phyloP scores from a whole-genome alignment of 2,797 vertebrate species.

The Geotria australis region DNA sequence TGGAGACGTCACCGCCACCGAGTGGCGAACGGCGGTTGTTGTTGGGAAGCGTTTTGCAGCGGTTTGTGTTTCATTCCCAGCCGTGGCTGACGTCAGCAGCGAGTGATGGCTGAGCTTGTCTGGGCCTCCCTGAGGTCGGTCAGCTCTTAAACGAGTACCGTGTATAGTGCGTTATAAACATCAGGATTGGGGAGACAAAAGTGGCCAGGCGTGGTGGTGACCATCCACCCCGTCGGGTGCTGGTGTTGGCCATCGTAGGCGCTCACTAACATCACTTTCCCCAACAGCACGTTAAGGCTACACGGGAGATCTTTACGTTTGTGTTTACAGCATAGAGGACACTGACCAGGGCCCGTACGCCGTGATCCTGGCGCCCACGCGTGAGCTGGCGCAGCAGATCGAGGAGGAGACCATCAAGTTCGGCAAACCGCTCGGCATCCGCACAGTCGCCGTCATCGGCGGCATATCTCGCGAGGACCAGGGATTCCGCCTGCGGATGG shows the following conservation, averaged over 20 bases:
- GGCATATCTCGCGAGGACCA: constrained; percentile 94
- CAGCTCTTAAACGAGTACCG: too few species aligned
- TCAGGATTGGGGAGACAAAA: too few species aligned
- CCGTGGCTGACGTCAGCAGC: constrained; percentile 1
- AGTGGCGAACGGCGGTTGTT: not conserved
- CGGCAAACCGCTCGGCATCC: constrained; percentile 75
- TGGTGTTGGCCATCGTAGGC: too few species aligned
- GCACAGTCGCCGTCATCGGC: constrained; percentile 80
- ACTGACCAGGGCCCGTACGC: constrained; percentile 87
- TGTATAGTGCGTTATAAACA: too few species aligned
- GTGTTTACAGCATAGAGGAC: constrained; percentile 43
- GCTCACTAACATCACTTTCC: too few species aligned
- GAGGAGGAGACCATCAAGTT: constrained; percentile 96
- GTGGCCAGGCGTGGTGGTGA: too few species aligned
- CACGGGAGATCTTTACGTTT: too few species aligned
- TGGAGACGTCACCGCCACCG: not conserved
- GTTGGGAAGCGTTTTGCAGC: too few species aligned
- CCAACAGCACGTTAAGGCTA: too few species aligned
- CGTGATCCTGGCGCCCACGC: constrained; percentile 76
- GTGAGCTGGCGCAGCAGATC: constrained; percentile 90
- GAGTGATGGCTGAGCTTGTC: not conserved
- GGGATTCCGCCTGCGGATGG: constrained; percentile 83
- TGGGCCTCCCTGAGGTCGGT: too few species aligned
- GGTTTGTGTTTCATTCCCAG: not conserved
- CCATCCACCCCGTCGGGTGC: too few species aligned